Evolutionary conservation across 1,140 invertebrate species (phyloP).

Genomic region (Neodiprion lecontei): DNA sequence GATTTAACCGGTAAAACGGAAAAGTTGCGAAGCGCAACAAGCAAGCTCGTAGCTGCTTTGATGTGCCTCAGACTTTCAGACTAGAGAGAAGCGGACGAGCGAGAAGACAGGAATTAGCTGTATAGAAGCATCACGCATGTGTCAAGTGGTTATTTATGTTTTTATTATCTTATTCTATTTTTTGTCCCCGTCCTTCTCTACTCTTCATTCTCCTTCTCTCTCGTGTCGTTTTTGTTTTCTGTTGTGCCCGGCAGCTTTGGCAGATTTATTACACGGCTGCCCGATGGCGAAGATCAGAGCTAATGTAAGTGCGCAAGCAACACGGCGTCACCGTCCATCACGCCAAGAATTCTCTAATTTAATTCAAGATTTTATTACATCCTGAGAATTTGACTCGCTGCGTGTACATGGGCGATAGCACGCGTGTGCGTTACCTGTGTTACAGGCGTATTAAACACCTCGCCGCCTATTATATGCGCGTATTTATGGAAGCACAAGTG

Average conservation of each 20-base stretch:
- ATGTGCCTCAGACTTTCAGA: no score
- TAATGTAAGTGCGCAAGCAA: background rate
- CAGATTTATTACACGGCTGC: background rate
- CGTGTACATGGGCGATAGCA: background rate
- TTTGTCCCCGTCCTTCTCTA: background rate
- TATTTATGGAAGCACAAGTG: no score
- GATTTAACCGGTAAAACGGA: no score
- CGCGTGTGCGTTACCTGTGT: no score
- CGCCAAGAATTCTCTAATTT: background rate
- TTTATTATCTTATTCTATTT: background rate
- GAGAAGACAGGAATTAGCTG: no score
- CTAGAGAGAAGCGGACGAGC: no score
- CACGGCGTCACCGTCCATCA: conserved; percentile 1
- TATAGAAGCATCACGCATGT: background rate
- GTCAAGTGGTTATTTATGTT: background rate
- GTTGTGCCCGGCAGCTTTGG: background rate
- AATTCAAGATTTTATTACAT: background rate
- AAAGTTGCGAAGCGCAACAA: no score
- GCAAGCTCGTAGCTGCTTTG: no score
- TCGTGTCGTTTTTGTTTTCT: background rate
- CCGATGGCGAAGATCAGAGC: conserved; percentile 4
- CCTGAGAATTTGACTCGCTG: background rate
- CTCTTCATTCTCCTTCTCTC: background rate
- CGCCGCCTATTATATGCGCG: no score
- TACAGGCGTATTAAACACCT: no score